Base-by-base conservation (phyloP, 2,113 vertebrate genomes). In the Pycnonotus jocosus region DNA sequence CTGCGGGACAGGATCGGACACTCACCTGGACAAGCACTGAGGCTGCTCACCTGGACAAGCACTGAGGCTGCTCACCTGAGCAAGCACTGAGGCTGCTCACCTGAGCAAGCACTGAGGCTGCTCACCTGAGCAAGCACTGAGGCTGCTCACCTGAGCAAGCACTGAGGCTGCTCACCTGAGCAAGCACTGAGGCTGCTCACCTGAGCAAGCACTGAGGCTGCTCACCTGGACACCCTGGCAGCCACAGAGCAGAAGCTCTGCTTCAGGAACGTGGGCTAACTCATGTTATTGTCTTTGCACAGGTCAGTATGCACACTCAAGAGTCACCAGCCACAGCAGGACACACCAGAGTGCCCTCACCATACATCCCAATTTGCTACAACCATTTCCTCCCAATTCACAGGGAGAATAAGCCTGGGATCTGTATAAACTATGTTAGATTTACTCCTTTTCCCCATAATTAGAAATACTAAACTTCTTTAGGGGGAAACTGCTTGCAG, bases 1-100 rank as follows among this genome's bases (percentile, higher is more conserved):
- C 99, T 99, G 97, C 1, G 44, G 86, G 45, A 66, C 7, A 73
- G 71, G 77, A 79, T 11, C 2, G 57, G 51, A 24, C 53, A n/a
- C 18, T 90, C 38, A 70, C 23, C 28, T 28, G 15, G 6, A 30
- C 71, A 4, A 24, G n/a, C 6, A 7, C 85, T 40, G 44, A 22
- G 48, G 48, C 48, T 50, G 48, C 48, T 27, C 48, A 15, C 64
- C 11, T 0, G 19, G 48, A 54, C 48, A 48, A n/a, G n/a, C n/a
- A n/a, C n/a, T n/a, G n/a, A n/a, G 48, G 48, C 48, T 50, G 48
- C 48, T 27, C 48, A 15, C 64, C 11, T 0, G 19, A n/a, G n/a
- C n/a, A n/a, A n/a, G n/a, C n/a, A n/a, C n/a, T n/a, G n/a, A n/a
- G 48, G 48, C 48, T 50, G 48, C 48, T 27, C 48, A 15, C 64